Percentiles rank a stretch among this genome's conserved stretches.
These are phyloP conservation scores for Panulirus ornatus DNA, from an alignment of 1,140 invertebrate species.

Conservation along the genomic window DNA sequence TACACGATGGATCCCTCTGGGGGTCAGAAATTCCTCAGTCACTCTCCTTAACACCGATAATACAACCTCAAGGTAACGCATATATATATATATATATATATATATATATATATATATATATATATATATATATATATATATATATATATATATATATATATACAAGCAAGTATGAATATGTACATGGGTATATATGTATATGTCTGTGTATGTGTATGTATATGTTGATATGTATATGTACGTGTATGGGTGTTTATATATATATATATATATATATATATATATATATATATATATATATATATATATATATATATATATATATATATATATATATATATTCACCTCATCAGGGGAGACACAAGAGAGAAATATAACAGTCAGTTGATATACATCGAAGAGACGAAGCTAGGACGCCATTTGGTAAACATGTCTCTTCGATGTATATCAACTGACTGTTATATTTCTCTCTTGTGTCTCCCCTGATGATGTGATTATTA, in stretches of 20 bases:
- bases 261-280: neutral
- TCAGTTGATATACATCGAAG: too few species aligned
- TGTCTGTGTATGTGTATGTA: constrained; percentile 2
- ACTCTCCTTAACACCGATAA: too few species aligned
- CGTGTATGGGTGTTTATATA: neutral
- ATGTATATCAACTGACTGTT: too few species aligned
- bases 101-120: neutral
- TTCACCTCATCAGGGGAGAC: too few species aligned
- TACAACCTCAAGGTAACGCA: too few species aligned
- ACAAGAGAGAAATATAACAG: too few species aligned
- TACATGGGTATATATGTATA: neutral
- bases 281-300: constrained; percentile 32
- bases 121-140: constrained; percentile 4
- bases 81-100: constrained; percentile 9
- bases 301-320: constrained; percentile 32
- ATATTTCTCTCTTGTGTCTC: too few species aligned
- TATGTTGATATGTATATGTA: constrained; percentile 10
- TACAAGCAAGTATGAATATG: neutral
- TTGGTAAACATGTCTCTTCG: too few species aligned
- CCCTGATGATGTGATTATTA: too few species aligned
- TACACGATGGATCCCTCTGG: too few species aligned
- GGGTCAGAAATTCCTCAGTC: too few species aligned
- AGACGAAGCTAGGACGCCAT: too few species aligned
- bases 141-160: neutral
- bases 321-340: constrained; percentile 2